phyloP scores from a whole-genome alignment of 2,888 invertebrate genomes.

The Noctuana brunneofusca region DNA sequence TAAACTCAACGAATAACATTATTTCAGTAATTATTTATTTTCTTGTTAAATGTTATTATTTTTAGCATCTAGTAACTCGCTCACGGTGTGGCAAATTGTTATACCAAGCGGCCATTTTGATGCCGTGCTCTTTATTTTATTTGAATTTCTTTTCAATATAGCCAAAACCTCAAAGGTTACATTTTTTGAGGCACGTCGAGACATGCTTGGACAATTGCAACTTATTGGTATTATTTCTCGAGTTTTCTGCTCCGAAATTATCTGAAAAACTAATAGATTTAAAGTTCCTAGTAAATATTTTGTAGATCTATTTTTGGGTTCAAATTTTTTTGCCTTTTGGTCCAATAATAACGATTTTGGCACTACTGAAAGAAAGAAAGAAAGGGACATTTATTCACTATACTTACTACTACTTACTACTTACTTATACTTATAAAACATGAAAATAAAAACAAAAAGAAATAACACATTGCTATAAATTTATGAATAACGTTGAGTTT shows the following conservation, averaged over 20 bases:
- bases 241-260: background rate
- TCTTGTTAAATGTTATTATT: background rate
- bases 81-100: background rate
- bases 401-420: no score
- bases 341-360: no score
- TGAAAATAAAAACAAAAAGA: no score
- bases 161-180: conserved; percentile 20
- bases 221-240: background rate
- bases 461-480: no score
- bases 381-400: no score
- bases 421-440: no score
- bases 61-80: background rate
- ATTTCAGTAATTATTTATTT: background rate
- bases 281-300: no score
- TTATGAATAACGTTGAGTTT: no score
- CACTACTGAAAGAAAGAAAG: no score
- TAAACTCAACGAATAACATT: no score
- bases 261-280: background rate
- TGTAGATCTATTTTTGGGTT: no score
- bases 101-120: conserved; percentile 41
- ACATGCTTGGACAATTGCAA: conserved; percentile 1
- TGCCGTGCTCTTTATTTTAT: conserved; percentile 46
- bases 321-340: no score
- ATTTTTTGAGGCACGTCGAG: background rate
- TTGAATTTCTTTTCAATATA: conserved; percentile 37